Conservation (phyloP, 2,113 vertebrate genomes). For the Vidua macroura region DNA sequence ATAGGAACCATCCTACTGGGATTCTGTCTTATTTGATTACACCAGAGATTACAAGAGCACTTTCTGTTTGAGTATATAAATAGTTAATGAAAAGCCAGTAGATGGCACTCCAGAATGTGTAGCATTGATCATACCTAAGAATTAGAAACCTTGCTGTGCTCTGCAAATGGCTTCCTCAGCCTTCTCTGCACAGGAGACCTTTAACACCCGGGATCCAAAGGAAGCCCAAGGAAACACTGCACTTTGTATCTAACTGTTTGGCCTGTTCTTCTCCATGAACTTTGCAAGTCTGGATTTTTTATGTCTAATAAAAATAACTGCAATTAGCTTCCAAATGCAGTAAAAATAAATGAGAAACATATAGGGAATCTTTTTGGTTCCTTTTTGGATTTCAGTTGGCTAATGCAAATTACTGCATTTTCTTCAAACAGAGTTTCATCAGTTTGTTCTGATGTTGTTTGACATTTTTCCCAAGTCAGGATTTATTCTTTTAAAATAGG, state of each 20-base stretch:
- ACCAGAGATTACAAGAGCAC: background rate
- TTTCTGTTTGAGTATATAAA: background rate
- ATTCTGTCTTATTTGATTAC: background rate
- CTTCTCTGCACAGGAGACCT: background rate
- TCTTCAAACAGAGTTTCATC: background rate
- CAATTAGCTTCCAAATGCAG: background rate
- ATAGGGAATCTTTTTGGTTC: background rate
- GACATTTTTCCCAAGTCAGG: background rate
- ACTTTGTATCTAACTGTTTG: background rate
- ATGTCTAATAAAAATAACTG: background rate
- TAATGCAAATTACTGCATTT: background rate
- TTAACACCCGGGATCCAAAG: background rate
- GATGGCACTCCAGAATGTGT: conserved; percentile 35
- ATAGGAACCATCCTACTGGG: background rate
- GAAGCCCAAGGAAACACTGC: background rate
- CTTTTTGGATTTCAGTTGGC: background rate
- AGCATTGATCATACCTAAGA: background rate
- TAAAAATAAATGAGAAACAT: background rate
- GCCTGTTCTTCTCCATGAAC: background rate
- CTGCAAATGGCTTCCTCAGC: conserved; percentile 30
- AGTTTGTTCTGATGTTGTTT: background rate
- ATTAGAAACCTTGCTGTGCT: background rate
- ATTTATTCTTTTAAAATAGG: background rate
- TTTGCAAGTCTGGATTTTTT: background rate
- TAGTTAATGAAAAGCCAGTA: conserved; percentile 36